Evolutionary conservation across 2,113 vertebrate species (phyloP).

Genomic region (Nothobranchius kuhntae): DNA sequence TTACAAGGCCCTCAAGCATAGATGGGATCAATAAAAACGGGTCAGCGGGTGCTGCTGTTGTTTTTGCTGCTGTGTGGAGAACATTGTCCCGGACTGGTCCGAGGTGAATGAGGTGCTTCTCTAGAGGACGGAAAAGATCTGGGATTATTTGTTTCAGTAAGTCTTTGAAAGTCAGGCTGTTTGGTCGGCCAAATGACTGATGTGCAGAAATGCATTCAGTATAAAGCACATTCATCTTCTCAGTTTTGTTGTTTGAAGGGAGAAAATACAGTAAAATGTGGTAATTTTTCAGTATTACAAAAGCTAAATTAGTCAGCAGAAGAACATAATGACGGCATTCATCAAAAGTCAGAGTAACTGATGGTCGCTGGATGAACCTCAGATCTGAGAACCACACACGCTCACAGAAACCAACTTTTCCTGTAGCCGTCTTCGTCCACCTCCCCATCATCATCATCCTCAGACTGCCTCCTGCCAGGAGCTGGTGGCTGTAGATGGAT

Average conservation of each 20-base stretch:
- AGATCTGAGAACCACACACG: conserved; percentile 8
- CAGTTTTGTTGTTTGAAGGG: background rate
- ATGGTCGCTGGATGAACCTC: background rate
- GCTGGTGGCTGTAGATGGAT: conserved; percentile 34
- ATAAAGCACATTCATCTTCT: background rate
- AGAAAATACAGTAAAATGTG: background rate
- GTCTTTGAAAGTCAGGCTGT: no score
- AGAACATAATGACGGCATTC: background rate
- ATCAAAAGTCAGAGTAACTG: background rate
- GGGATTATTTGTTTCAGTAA: no score
- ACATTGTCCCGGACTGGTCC: no score
- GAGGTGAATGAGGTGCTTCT: no score
- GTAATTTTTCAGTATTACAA: background rate
- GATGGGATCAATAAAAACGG: no score
- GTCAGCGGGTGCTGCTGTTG: no score
- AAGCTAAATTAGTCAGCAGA: background rate
- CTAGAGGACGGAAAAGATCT: no score
- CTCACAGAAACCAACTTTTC: conserved; percentile 44
- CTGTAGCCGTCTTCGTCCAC: conserved; percentile 36
- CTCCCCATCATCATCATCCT: conserved; percentile 36
- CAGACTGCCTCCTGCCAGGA: conserved; percentile 16
- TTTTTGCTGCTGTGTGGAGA: no score
- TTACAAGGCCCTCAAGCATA: no score
- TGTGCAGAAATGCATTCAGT: no score
- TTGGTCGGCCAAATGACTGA: no score